phyloP scores from a whole-genome alignment of 2,797 vertebrate genomes.

The Notolabrus celidotus region DNA sequence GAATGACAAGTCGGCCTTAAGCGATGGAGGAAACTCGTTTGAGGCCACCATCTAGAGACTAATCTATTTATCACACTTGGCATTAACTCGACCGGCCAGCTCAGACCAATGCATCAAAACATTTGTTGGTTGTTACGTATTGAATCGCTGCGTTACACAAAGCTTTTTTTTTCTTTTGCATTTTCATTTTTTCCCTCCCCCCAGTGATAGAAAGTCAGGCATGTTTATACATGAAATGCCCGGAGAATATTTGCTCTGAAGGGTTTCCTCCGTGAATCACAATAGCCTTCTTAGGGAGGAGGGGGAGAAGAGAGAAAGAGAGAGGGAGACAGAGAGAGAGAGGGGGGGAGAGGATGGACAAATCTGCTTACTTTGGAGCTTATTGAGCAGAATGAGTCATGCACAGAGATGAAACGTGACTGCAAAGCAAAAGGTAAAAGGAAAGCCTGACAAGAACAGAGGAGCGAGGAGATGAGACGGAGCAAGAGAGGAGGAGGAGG shows the following conservation, averaged over 20 bases:
- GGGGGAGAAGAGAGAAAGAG: slow-evolving; percentile 35
- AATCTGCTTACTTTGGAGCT: slow-evolving; percentile 91
- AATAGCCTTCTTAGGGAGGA: slow-evolving; percentile 86
- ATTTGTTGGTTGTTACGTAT: slow-evolving; percentile 76
- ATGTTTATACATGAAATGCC: slow-evolving; percentile 88
- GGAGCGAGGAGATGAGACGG: slow-evolving; percentile 52
- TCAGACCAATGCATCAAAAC: slow-evolving; percentile 73
- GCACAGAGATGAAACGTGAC: slow-evolving; percentile 86
- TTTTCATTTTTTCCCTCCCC: slow-evolving; percentile 57
- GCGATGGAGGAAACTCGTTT: slow-evolving; percentile 78
- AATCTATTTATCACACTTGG: slow-evolving; percentile 88
- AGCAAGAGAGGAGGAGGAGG: slow-evolving; percentile 34
- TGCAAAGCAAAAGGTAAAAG: slow-evolving; percentile 85
- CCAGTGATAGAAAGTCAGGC: slow-evolving; percentile 81
- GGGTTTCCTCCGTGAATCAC: slow-evolving; percentile 87
- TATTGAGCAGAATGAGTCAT: slow-evolving; percentile 90
- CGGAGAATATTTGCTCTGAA: slow-evolving; percentile 87
- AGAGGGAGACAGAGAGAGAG: slow-evolving; percentile 19
- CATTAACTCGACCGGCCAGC: slow-evolving; percentile 81
- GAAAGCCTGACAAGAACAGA: slow-evolving; percentile 69
- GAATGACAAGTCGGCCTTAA: slow-evolving; percentile 81
- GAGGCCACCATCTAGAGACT: slow-evolving; percentile 83
- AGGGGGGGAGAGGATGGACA: slow-evolving; percentile 78
- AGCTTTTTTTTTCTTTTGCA: slow-evolving; percentile 58
- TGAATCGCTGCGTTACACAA: slow-evolving; percentile 75